Evolutionary conservation across 2,113 vertebrate species (phyloP).

Genomic region (Chaenocephalus aceratus): DNA sequence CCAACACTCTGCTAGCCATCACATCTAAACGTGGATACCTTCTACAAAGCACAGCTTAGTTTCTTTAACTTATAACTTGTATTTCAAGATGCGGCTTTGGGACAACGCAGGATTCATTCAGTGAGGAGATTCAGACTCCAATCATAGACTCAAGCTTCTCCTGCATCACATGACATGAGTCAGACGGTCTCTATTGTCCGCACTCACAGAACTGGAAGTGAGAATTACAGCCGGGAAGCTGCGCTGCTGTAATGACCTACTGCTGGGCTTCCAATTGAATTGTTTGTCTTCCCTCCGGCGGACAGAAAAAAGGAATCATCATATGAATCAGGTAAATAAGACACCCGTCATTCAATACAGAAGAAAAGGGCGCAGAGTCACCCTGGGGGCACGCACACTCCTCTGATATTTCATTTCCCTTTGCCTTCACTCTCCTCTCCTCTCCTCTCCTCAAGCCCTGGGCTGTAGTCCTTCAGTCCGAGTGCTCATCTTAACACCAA

Average conservation of each 20-base stretch:
- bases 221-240: conserved; percentile 56
- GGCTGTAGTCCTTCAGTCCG: conserved; percentile 39
- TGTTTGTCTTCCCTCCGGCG: conserved; percentile 35
- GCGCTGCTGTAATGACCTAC: conserved; percentile 43
- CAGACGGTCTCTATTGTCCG: conserved; percentile 49
- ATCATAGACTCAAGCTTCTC: conserved; percentile 50
- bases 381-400: conserved; percentile 46
- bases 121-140: conserved; percentile 51
- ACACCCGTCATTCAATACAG: conserved; percentile 55
- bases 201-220: conserved; percentile 50
- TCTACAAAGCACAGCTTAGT: conserved; percentile 13
- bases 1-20: background rate
- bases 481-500: conserved; percentile 34
- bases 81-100: conserved; percentile 28
- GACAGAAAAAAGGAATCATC: conserved; percentile 41
- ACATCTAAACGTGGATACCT: conserved; percentile 29
- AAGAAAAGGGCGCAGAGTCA: conserved; percentile 48
- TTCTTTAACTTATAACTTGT: conserved; percentile 19
- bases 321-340: conserved; percentile 64
- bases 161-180: conserved; percentile 55
- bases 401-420: conserved; percentile 45
- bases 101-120: conserved; percentile 41
- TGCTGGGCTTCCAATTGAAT: conserved; percentile 45
- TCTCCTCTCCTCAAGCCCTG: conserved; percentile 19
- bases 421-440: conserved; percentile 25